phyloP scores from a whole-genome alignment of 2,113 vertebrate species.

The Peromyscus polionotus region DNA sequence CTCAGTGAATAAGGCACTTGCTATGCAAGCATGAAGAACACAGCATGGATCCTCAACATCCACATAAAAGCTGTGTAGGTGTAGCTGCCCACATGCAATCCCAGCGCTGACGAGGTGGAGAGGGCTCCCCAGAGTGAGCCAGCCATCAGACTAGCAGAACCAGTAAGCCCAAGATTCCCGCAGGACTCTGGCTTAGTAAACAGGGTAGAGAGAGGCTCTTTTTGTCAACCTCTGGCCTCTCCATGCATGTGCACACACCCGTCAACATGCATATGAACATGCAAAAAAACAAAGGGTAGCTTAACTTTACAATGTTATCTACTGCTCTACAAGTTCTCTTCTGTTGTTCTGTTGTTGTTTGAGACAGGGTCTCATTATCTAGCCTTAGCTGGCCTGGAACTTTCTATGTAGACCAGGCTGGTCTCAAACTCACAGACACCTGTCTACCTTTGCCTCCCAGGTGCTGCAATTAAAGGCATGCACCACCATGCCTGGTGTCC shows the following conservation, averaged over 20 bases:
- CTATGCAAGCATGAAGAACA: background rate
- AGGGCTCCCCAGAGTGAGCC: background rate
- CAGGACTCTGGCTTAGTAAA: background rate
- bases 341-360: background rate
- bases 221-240: background rate
- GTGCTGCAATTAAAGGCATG: background rate
- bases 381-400: background rate
- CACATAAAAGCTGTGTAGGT: background rate
- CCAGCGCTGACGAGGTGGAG: background rate
- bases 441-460: background rate
- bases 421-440: background rate
- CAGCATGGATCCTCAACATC: background rate
- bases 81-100: background rate
- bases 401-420: background rate
- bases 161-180: background rate
- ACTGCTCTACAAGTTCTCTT: slow-evolving; percentile 6
- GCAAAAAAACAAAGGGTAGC: background rate
- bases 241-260: background rate
- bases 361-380: background rate
- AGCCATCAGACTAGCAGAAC: background rate
- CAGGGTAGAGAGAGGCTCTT: background rate
- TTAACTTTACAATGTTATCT: slow-evolving; percentile 21
- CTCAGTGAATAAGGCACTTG: background rate
- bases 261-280: background rate
- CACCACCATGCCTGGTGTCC: background rate